Evolutionary conservation across 2,888 invertebrate genomes (phyloP).

Genomic region (Fissipunctia ypsillon): DNA sequence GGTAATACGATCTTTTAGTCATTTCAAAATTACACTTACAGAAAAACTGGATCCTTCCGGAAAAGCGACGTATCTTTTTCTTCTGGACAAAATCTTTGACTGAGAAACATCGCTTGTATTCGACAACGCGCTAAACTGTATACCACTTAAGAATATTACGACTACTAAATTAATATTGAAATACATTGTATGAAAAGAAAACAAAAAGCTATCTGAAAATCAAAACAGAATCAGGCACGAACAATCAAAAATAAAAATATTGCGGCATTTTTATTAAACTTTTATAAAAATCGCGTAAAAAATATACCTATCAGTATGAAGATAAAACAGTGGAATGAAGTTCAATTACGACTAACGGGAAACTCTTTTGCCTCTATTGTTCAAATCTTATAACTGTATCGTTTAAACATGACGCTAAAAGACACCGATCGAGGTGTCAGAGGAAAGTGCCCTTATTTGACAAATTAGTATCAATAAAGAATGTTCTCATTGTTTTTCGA

Average conservation of each 20-base stretch:
- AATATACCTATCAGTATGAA: not conserved
- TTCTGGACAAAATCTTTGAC: conserved; percentile 88
- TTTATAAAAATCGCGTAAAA: not conserved
- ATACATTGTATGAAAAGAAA: conserved; percentile 52
- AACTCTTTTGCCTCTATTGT: conserved; percentile 24
- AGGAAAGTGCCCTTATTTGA: conserved; percentile 42
- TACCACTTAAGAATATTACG: conserved; percentile 58
- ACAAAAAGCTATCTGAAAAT: not conserved
- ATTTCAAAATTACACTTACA: conserved; percentile 82
- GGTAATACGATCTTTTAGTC: not conserved
- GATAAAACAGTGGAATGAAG: conserved; percentile 30
- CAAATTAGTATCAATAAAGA: conserved; percentile 51
- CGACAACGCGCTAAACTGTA: conserved; percentile 62
- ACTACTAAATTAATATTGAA: conserved; percentile 47
- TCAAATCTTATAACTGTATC: conserved; percentile 58
- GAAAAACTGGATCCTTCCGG: conserved; percentile 93
- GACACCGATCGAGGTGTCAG: conserved; percentile 32
- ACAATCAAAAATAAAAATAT: not conserved
- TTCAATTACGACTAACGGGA: conserved; percentile 45
- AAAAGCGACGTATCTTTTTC: conserved; percentile 92
- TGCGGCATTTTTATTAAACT: not conserved
- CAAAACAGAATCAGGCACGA: not conserved
- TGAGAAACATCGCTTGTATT: conserved; percentile 45
- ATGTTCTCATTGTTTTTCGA: conserved; percentile 9
- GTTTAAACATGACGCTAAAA: conserved; percentile 46